Evolutionary conservation across 2,113 vertebrate species (phyloP).

Genomic region (Rhegmatorhina hoffmannsi): DNA sequence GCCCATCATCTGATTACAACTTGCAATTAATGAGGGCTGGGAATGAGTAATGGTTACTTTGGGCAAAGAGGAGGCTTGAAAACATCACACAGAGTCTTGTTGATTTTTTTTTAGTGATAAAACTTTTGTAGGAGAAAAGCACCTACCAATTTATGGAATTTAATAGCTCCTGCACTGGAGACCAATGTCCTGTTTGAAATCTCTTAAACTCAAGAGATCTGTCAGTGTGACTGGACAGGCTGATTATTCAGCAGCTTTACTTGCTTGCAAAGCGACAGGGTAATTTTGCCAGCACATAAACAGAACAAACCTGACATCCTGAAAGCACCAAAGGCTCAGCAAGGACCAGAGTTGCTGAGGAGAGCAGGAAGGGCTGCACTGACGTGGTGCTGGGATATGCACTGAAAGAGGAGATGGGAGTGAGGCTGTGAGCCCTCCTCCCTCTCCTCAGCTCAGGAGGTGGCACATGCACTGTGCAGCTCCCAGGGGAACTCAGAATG

Average conservation of each 20-base stretch:
- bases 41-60: background rate
- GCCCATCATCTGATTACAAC: background rate
- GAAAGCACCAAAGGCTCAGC: background rate
- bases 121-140: background rate
- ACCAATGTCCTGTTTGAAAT: background rate
- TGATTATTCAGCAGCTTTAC: conserved; percentile 37
- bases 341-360: background rate
- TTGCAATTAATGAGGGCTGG: background rate
- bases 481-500: background rate
- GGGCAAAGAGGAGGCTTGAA: background rate
- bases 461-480: background rate
- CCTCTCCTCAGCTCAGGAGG: background rate
- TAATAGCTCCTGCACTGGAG: background rate
- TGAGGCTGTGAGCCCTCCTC: background rate
- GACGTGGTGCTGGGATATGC: background rate
- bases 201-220: background rate
- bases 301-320: background rate
- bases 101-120: background rate
- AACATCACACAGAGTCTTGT: background rate
- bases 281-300: background rate
- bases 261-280: background rate
- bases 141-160: background rate
- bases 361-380: background rate
- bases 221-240: background rate
- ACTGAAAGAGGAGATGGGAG: background rate